Evolutionary conservation across 2,797 vertebrate genomes (phyloP), one percentile per base, ranked within the genome.

Genomic region (Gymnoscopelus microlampas): DNA sequence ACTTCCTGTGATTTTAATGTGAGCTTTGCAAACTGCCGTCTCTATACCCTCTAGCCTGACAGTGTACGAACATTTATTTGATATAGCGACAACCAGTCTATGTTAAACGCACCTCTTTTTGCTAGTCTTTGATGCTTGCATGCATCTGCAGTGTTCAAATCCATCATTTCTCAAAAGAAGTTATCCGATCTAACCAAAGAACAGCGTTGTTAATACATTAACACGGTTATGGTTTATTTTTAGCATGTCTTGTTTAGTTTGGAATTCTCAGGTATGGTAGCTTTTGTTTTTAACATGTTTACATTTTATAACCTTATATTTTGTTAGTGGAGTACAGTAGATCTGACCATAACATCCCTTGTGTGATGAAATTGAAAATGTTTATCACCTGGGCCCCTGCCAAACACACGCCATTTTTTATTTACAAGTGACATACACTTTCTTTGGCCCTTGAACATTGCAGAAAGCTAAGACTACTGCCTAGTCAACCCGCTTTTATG

Each of bases 101-200:
- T 64, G 58, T 57, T 14, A 15, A 67, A 10, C 53, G 13, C 26
- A 10, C 50, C 47, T 39, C 47, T 39, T 3, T 62, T 23, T 29
- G 39, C 13, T 29, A 50, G 11, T 56, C 9, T 32, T 59, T 23
- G 56, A 51, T 35, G 56, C 32, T 66, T 57, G 29, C 66, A 64
- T 32, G 19, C 70, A 74, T 79, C 61, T 54, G 15, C 53, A 68
- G 53, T 56, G 47, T 29, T 56, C 65, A 48, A 54, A 58, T 29
- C 63, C 71, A 74, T 73, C 12, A 19, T 15, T 60, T 4, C 69
- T 71, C 68, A 77, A 47, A 66, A 78, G 64, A 65, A 79, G 80
- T 85, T 82, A 67, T 91, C 90, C 85, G 85, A 82, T 89, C 89
- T 89, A 93, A 93, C 93, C 93, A 94, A 95, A 94, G 93, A 95